These are phyloP conservation scores for Drosophila nr. fundita DNA, from an alignment of 2,888 invertebrate genomes.

Conservation along the genomic window DNA sequence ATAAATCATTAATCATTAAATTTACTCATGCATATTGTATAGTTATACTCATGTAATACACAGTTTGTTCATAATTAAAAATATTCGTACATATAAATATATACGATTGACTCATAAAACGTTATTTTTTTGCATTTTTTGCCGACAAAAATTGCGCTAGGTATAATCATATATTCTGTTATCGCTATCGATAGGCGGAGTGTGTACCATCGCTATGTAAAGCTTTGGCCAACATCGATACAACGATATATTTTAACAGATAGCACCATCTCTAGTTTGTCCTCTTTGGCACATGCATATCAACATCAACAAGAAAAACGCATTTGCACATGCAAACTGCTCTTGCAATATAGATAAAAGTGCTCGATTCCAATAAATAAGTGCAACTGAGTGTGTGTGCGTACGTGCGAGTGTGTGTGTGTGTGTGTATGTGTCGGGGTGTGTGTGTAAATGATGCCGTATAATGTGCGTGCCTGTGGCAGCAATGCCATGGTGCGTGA, in stretches of 20 bases:
- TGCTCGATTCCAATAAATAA: slow-evolving; percentile 12
- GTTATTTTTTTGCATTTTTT: too few species aligned
- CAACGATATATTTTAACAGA: slow-evolving; percentile 2
- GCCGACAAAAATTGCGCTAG: background rate
- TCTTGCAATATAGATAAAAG: slow-evolving; percentile 26
- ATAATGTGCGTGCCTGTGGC: slow-evolving; percentile 62
- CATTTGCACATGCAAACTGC: slow-evolving; percentile 28
- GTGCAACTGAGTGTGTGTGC: slow-evolving; percentile 16
- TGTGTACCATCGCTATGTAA: background rate
- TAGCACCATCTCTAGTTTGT: slow-evolving; percentile 23
- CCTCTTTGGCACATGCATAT: slow-evolving; percentile 37
- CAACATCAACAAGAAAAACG: slow-evolving; percentile 57
- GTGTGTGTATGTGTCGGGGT: background rate
- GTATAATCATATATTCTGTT: background rate
- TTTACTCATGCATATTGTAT: background rate
- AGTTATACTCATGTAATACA: background rate
- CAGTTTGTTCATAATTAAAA: background rate
- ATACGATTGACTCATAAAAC: background rate
- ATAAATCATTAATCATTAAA: background rate
- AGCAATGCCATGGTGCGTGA: slow-evolving; percentile 58
- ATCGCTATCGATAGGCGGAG: background rate
- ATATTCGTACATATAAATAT: background rate
- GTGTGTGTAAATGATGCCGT: slow-evolving; percentile 63
- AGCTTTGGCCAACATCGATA: background rate
- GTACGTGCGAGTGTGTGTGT: slow-evolving; percentile 24